Percentiles rank a stretch among this genome's conserved stretches.
Conservation (phyloP, 1,140 invertebrate species). For the Plutomurus gul region DNA sequence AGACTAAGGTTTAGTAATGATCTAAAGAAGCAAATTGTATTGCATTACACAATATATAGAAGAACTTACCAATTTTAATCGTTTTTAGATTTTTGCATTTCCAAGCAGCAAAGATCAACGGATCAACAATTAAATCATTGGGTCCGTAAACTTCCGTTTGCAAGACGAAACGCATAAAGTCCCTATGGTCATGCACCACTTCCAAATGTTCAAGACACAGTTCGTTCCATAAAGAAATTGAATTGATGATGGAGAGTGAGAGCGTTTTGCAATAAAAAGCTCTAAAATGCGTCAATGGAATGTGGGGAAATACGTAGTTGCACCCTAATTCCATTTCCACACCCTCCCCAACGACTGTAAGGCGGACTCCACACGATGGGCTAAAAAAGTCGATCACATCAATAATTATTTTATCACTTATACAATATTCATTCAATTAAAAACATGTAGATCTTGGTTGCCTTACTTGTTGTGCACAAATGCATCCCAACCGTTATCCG, state of each 20-base stretch:
- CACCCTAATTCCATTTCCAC: not conserved
- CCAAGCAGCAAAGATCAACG: constrained; percentile 38
- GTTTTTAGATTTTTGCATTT: constrained; percentile 33
- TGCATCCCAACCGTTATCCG: constrained; percentile 27
- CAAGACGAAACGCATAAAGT: constrained; percentile 31
- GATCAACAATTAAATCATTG: constrained; percentile 28
- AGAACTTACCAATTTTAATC: constrained; percentile 31
- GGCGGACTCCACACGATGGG: constrained; percentile 22
- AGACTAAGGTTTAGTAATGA: not conserved
- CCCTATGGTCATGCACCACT: constrained; percentile 33
- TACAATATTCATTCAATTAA: not conserved
- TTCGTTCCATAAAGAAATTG: constrained; percentile 35
- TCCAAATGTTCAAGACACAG: constrained; percentile 31
- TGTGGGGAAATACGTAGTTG: constrained; percentile 38
- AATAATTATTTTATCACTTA: not conserved
- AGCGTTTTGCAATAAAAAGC: constrained; percentile 34
- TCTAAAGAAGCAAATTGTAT: not conserved
- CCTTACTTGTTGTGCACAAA: constrained; percentile 43
- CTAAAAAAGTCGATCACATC: not conserved
- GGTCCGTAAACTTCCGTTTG: not conserved
- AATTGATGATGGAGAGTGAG: constrained; percentile 19
- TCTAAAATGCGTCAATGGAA: constrained; percentile 40
- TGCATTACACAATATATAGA: not conserved
- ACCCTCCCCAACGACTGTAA: constrained; percentile 24
- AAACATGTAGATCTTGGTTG: too few relatives aligned